Base-by-base conservation (phyloP, 2,797 vertebrate genomes). In the Chromobotia macracanthus region DNA sequence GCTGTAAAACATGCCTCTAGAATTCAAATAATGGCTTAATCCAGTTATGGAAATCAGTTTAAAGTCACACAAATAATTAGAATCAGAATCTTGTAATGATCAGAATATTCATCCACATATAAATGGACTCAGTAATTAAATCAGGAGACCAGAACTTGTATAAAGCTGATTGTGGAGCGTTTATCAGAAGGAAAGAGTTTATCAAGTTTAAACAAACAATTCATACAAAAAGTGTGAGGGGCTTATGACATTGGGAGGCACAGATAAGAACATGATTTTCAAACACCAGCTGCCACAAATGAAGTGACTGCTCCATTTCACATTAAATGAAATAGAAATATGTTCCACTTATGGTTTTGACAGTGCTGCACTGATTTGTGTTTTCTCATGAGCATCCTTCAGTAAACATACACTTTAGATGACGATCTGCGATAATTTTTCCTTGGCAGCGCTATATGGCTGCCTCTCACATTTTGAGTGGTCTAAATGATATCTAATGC, bases 291-390 rank as follows among this genome's bases (percentile, higher is more conserved):
- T 58, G 35, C 65, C 58, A n/a, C 11, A 72, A 74, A 75, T 28
- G 53, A 83, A 68, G 58, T 48, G 31, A 53, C 35, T 69, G 55
- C 66, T 50, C 25, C 51, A 76, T 74, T 50, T 73, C 75, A 75
- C 64, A 76, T 79, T 63, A 64, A 65, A 69, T 75, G 46, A 68
- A 82, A 60, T n/a, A 61, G 65, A 78, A 72, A 67, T 15, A 10
- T 68, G 48, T 53, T 48, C 61, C 72, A 51, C 35, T 53, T 65
- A 80, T 61, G 58, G 23, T 51, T 19, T 75, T n/a, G 25, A 71
- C 25, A 70, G 31, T 70, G 64, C 56, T 71, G 51, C 16, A 50
- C 55, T 41, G 28, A 65, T 67, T 66, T 15, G 12, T 23, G 63
- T 46, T 23, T 64, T 76, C 55, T 41, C 63, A 11, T 28, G 16